Conservation (phyloP, 2,113 vertebrate genomes). For the Pseudorectes ferrugineus region DNA sequence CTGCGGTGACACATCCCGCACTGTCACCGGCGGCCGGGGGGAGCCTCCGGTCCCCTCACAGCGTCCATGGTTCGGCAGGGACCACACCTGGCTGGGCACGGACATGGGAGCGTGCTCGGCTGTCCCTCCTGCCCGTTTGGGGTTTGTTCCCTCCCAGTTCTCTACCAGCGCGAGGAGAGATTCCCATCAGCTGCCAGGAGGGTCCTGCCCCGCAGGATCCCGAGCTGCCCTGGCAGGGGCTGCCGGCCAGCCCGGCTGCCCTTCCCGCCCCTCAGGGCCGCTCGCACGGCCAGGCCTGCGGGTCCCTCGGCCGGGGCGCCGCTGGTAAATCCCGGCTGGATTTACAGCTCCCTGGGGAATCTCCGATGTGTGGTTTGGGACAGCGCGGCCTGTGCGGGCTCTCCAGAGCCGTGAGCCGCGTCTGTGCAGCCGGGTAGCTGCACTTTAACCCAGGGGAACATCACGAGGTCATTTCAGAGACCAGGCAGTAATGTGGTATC, state of each 20-base stretch:
- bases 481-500: neutral
- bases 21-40: fast-evolving
- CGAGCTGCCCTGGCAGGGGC: fast-evolving
- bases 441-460: fast-evolving
- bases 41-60: neutral
- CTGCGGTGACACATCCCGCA: no score
- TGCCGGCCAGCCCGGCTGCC: no score
- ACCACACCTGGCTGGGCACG: fast-evolving
- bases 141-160: fast-evolving
- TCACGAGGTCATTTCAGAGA: no score
- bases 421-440: fast-evolving
- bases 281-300: no score
- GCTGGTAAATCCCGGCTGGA: neutral
- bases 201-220: no score
- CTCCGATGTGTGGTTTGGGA: fast-evolving
- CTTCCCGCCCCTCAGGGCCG: no score
- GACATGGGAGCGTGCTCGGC: fast-evolving
- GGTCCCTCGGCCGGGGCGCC: neutral
- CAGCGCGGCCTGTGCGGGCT: fast-evolving
- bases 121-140: fast-evolving
- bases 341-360: neutral
- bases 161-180: fast-evolving
- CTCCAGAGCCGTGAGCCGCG: neutral
- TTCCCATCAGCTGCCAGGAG: neutral
- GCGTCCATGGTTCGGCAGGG: fast-evolving